Conservation (phyloP, 2,113 vertebrate species). For the Narcine bancroftii region DNA sequence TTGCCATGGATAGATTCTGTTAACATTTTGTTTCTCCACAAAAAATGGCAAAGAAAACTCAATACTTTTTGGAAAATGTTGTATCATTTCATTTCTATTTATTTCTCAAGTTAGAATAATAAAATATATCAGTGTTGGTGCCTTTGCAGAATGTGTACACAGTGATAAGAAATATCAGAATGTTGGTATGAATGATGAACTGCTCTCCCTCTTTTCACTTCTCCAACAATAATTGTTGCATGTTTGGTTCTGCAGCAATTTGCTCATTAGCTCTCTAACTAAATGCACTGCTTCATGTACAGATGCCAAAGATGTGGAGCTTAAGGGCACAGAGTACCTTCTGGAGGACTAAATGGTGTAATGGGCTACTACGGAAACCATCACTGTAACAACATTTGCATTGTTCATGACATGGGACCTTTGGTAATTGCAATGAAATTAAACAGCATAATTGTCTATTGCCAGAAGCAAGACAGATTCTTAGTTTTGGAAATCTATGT, state of each 20-base stretch:
- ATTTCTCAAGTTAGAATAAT: background rate
- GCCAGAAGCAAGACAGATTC: background rate
- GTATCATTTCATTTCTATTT: background rate
- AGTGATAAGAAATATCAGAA: too few species aligned
- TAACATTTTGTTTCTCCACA: background rate
- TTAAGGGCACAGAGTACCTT: background rate
- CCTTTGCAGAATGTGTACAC: background rate
- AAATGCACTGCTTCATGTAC: background rate
- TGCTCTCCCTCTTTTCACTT: background rate
- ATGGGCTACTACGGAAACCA: background rate
- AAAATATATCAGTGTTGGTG: too few species aligned
- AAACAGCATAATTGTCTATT: background rate
- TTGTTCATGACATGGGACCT: background rate
- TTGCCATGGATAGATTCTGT: background rate
- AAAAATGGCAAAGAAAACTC: background rate
- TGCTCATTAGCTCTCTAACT: background rate
- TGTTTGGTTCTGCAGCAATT: background rate
- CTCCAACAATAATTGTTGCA: background rate
- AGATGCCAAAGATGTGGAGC: background rate
- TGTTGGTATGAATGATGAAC: background rate
- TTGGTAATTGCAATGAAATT: background rate
- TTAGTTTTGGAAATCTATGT: background rate
- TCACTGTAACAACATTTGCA: background rate
- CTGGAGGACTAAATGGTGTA: background rate
- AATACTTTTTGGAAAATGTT: background rate